Base-by-base conservation (phyloP, 2,797 vertebrate species). In the Coregonus ussuriensis region DNA sequence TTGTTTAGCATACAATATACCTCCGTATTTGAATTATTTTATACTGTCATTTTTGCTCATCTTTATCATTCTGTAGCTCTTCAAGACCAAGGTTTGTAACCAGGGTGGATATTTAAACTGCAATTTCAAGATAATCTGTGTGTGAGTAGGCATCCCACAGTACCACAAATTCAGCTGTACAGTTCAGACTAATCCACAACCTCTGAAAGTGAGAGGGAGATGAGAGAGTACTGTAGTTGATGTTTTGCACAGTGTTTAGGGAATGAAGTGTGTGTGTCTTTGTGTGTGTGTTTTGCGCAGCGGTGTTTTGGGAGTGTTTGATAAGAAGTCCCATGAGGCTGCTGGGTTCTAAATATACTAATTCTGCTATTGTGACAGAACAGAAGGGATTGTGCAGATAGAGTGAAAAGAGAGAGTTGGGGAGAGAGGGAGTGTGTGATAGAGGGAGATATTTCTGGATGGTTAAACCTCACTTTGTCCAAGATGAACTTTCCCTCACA, bases 281-380 rank as follows among this genome's bases (percentile, higher is more conserved):
- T 31, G 41, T 77, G 52, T 75, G 59, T 77, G 82, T 78, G n/a
- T 78, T 15, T 11, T 79, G 51, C 66, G 59, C 25, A 35, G 74
- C 53, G 71, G 59, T 75, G 82, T 78, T 71, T 85, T 79, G 72
- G 89, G 80, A 85, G 80, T 79, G 75, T 84, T 91, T 91, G 91
- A 91, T 87, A 88, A 88, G 86, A 88, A 88, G 88, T 86, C 89
- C 88, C 91, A 7, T 77, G 89, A 90, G 88, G 81, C 83, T 21
- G 81, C 59, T 77, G 72, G 68, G 81, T 88, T 88, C 90, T 92
- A 91, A 89, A 93, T 92, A 91, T 92, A 92, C 85, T 51, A 85
- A 86, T 87, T 88, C 83, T 84, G 51, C 85, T 75, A 87, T 90
- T 90, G 87, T 91, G 84, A 79, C 74, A 77, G 71, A 18, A 75